These are phyloP conservation scores for Merops nubicus DNA, from an alignment of 2,113 vertebrate species.

Conservation along the genomic window DNA sequence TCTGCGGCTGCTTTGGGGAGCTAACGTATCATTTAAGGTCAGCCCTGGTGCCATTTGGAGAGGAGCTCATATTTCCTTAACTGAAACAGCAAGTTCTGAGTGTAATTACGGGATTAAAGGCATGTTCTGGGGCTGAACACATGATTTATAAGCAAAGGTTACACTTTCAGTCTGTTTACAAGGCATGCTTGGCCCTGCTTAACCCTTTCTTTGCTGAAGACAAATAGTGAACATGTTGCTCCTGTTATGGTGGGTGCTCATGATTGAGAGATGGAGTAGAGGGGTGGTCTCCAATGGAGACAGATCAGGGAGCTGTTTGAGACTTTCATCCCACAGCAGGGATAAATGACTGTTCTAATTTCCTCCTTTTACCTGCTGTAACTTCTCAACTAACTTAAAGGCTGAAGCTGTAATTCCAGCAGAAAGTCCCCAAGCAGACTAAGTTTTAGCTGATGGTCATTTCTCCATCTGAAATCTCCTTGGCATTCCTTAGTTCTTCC, in stretches of 20 bases:
- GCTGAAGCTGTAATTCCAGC: background rate
- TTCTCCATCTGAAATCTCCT: background rate
- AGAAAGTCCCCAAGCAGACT: background rate
- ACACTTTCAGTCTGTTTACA: conserved; percentile 71
- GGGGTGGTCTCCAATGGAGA: background rate
- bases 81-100: conserved; percentile 75
- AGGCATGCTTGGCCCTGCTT: conserved; percentile 1
- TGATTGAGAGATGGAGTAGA: background rate
- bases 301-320: background rate
- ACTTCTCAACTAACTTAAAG: background rate
- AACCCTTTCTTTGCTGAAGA: conserved; percentile 1
- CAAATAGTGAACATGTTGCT: background rate
- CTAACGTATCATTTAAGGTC: conserved; percentile 76
- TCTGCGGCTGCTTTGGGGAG: background rate
- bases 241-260: background rate
- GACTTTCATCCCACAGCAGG: background rate
- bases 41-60: conserved; percentile 67
- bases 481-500: background rate
- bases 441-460: background rate
- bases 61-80: conserved; percentile 75
- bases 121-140: conserved; percentile 68
- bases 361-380: background rate
- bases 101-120: conserved; percentile 75
- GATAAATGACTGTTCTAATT: background rate
- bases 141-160: conserved; percentile 73